Evolutionary conservation across 1,140 invertebrate genomes (phyloP), one percentile per base, ranked within the genome.

Genomic region (Sminthurides bifidus): DNA sequence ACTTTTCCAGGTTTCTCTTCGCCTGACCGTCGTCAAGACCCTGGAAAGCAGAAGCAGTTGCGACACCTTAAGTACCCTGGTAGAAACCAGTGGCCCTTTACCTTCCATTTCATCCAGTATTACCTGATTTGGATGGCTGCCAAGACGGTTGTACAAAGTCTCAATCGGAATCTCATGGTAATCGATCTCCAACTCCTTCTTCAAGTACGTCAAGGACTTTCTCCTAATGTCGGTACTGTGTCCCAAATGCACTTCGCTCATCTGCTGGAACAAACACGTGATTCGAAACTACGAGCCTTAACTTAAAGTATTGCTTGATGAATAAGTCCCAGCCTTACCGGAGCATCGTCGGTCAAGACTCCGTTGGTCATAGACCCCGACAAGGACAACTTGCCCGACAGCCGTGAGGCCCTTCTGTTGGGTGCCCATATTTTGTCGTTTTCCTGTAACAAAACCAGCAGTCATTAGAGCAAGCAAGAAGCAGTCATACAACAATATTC

Each of bases 141-240:
- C 84, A 76, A 96, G 87, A 77, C 92, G 81, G 76, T 87, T 83
- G 76, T 92, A 94, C 62, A 98, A 77, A 75, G 97, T 91, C 74
- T 95, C 90, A 63, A 93, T 80, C 69, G 88, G 79, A 70, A 98
- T 84, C 80, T 89, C 94, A 78, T 98, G 95, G 76, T 88, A 92
- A 74, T 98, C 93, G 72, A 96, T 94, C 73, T 92, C 88, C 76
- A 96, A 82, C 79, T 97, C 92, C 75, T 95, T 90, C 77, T 96
- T 96, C 69, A 97, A 79, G 73, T 94, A 64, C 2, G 26, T 56
- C 3, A 56, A 19, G 2, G 62, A 60, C 33, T 60, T 58, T 15
- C 53, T 12, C 2, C 54, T 24, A 38, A 60, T 54, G 10, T 52
- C 37, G 2, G 29, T 29, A 21, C 43, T 41, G 31, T 49, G 26